A percentile compares a stretch with the other conserved stretches of the same genome.
Conservation (phyloP, 2,113 vertebrate genomes). For the Sialia sialis region DNA sequence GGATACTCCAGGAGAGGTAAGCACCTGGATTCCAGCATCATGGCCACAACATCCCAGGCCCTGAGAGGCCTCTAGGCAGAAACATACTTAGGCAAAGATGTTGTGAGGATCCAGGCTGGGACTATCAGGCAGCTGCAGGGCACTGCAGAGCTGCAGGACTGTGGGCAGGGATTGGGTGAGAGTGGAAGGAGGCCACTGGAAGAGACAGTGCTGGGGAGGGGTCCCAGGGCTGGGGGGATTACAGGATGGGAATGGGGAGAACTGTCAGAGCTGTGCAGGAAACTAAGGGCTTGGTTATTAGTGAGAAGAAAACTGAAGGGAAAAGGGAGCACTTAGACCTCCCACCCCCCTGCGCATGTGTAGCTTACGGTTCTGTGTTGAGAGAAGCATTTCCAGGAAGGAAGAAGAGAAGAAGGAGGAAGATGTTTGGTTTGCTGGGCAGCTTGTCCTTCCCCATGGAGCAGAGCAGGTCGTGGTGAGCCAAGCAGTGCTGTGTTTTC, state of each 20-base stretch:
- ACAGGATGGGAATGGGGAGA: background rate
- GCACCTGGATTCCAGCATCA: background rate
- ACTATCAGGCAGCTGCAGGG: background rate
- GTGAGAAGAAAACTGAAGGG: background rate
- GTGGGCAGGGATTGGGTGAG: background rate
- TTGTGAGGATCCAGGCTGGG: background rate
- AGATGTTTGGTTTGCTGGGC: background rate
- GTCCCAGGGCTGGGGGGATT: background rate
- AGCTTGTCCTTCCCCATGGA: constrained; percentile 27
- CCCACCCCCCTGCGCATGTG: background rate
- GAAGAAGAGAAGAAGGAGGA: constrained; percentile 40
- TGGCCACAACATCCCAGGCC: background rate
- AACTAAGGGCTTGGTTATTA: background rate
- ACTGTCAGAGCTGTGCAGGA: background rate
- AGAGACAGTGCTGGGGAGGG: background rate
- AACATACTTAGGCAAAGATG: background rate
- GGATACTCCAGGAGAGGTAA: background rate
- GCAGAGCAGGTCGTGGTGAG: background rate
- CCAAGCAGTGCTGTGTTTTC: background rate
- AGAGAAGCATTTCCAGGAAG: background rate
- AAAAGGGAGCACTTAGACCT: background rate
- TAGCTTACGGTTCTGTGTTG: constrained; percentile 43
- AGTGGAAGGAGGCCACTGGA: background rate
- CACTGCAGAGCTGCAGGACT: background rate
- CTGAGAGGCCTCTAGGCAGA: background rate